These are phyloP conservation scores for Chaetophractus vellerosus DNA, from an alignment of 2,797 vertebrate species.

Conservation along the genomic window DNA sequence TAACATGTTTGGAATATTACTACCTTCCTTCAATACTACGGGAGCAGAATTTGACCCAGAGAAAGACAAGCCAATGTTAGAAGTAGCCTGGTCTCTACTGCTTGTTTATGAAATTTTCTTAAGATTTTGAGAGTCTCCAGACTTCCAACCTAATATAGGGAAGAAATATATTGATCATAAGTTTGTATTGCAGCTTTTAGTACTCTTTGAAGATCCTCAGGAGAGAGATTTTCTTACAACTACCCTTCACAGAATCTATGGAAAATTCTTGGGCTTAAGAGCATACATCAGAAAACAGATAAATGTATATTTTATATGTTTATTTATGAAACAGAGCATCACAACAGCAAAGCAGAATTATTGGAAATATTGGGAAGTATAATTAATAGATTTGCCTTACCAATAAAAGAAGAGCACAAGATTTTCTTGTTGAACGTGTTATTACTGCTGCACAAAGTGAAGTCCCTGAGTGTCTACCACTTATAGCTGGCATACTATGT, in stretches of 20 bases:
- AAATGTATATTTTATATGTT: conserved; percentile 99
- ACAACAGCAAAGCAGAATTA: too few relatives aligned
- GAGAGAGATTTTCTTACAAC: conserved; percentile 99
- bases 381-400: too few relatives aligned
- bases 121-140: conserved; percentile 99
- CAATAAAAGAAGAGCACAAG: too few relatives aligned
- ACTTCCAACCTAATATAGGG: conserved; percentile 92
- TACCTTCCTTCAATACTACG: conserved; percentile 98
- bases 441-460: too few relatives aligned
- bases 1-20: conserved; percentile 99
- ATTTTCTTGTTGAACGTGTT: too few relatives aligned
- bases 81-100: conserved; percentile 99
- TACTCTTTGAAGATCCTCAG: conserved; percentile 98
- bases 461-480: too few relatives aligned
- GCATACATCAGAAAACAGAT: conserved; percentile 96
- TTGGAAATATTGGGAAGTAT: too few relatives aligned
- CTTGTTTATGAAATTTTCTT: conserved; percentile 99
- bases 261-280: conserved; percentile 93
- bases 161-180: too few relatives aligned
- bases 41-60: conserved; percentile 94
- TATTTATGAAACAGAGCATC: too few relatives aligned
- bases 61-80: conserved; percentile 93
- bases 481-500: too few relatives aligned
- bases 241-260: conserved; percentile 98
- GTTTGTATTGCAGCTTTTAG: conserved; percentile 88